These are phyloP conservation scores for Zonotrichia albicollis DNA, from an alignment of 2,797 vertebrate genomes.

Conservation along the genomic window DNA sequence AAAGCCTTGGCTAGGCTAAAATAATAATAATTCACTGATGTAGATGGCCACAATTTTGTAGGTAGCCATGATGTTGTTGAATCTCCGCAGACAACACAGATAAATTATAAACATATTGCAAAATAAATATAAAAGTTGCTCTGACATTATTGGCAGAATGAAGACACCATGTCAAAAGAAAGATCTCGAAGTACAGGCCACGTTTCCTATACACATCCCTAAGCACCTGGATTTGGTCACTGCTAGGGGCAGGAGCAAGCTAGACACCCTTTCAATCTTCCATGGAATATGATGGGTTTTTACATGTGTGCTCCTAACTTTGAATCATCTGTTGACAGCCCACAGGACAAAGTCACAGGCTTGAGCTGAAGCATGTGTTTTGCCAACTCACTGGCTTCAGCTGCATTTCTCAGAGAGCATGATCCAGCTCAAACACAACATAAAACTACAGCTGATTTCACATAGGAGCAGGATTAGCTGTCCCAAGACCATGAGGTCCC, in stretches of 20 bases:
- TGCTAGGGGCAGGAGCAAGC: background rate
- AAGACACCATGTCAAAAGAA: background rate
- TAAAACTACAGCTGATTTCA: background rate
- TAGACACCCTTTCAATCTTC: fast-evolving
- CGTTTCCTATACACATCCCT: background rate
- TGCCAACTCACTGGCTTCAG: background rate
- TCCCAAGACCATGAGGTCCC: background rate
- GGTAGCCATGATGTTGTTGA: background rate
- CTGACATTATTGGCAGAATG: background rate
- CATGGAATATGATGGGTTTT: fast-evolving
- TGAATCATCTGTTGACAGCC: background rate
- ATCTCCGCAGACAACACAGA: background rate
- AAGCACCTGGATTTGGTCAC: background rate
- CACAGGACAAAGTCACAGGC: background rate
- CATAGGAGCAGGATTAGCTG: background rate
- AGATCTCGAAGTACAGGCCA: background rate
- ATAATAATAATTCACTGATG: background rate
- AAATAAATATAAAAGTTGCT: background rate
- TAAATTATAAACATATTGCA: background rate
- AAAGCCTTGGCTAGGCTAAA: background rate
- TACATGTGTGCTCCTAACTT: background rate
- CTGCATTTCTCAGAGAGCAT: background rate
- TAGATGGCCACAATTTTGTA: background rate
- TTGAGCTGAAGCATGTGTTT: background rate
- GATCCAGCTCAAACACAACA: background rate